Conservation (phyloP, 1,140 invertebrate genomes). For the Choristoneura fumiferana region DNA sequence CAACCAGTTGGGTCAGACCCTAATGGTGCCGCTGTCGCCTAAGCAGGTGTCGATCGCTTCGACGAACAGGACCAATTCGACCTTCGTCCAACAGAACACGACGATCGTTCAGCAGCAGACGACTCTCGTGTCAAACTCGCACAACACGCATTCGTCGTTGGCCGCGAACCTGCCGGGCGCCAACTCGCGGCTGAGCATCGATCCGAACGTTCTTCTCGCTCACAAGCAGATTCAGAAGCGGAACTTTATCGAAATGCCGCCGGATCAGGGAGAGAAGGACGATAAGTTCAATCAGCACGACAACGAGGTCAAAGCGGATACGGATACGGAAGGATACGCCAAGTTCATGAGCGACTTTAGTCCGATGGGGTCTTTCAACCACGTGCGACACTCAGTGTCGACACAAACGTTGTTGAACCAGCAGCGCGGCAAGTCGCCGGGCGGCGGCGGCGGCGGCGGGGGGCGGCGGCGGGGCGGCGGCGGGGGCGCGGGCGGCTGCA, state of each 20-base stretch:
- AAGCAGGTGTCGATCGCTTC: constrained; percentile 80
- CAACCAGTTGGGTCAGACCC: constrained; percentile 85
- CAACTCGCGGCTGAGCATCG: constrained; percentile 73
- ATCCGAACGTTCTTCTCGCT: constrained; percentile 57
- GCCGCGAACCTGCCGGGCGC: constrained; percentile 46
- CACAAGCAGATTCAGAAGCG: constrained; percentile 47
- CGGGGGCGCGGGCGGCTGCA: constrained; percentile 69
- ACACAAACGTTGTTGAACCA: constrained; percentile 85
- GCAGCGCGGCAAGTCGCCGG: constrained; percentile 75
- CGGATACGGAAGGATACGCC: constrained; percentile 36
- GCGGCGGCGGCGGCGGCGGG: constrained; percentile 62
- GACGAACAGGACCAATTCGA: constrained; percentile 84
- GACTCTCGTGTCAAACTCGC: constrained; percentile 86
- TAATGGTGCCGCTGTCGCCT: constrained; percentile 87
- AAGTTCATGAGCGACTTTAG: constrained; percentile 40
- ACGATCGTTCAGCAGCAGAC: constrained; percentile 82
- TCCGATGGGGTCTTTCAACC: constrained; percentile 14
- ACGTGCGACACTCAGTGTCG: constrained; percentile 83
- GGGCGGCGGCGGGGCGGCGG: constrained; percentile 63
- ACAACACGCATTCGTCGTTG: constrained; percentile 61
- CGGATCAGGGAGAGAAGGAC: constrained; percentile 32
- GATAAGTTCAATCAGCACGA: constrained; percentile 26
- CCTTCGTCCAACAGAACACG: constrained; percentile 85
- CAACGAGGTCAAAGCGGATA: constrained; percentile 25
- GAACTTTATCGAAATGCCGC: constrained; percentile 35